Conservation (phyloP, 1,140 invertebrate species). For the Druon quercuslanigerum region DNA sequence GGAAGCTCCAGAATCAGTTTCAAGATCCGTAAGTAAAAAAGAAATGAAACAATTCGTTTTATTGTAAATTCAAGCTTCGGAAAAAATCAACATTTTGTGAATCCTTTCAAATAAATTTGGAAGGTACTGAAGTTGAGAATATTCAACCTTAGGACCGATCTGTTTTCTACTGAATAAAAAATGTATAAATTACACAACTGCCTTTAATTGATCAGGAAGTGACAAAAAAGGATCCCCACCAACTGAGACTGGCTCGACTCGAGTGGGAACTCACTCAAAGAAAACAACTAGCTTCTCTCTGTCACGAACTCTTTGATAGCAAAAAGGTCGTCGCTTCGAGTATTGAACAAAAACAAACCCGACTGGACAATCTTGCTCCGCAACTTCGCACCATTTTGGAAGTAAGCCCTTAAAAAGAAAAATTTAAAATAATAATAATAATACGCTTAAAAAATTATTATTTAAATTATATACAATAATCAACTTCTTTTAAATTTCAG, state of each 20-base stretch:
- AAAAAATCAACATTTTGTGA: background rate
- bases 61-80: too few species aligned
- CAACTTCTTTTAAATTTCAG: constrained; percentile 60
- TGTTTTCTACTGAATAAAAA: too few species aligned
- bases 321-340: constrained; percentile 86
- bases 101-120: background rate
- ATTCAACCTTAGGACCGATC: too few species aligned
- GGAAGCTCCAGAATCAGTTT: constrained; percentile 85
- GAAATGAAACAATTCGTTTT: too few species aligned
- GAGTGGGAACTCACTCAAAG: constrained; percentile 95
- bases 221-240: constrained; percentile 84
- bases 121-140: too few species aligned
- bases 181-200: background rate
- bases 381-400: constrained; percentile 85
- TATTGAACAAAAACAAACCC: constrained; percentile 87
- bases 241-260: constrained; percentile 88
- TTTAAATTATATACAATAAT: constrained; percentile 7
- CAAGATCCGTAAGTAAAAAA: constrained; percentile 79
- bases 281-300: constrained; percentile 86
- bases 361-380: constrained; percentile 88
- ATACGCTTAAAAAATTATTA: constrained; percentile 27
- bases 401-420: constrained; percentile 64
- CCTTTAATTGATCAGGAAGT: constrained; percentile 75
- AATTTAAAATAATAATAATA: too few species aligned
- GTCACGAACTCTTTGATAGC: constrained; percentile 84